Percentiles rank a stretch among this genome's conserved stretches.
phyloP scores from a whole-genome alignment of 2,113 vertebrate genomes.

The Pygathrix nemaeus region DNA sequence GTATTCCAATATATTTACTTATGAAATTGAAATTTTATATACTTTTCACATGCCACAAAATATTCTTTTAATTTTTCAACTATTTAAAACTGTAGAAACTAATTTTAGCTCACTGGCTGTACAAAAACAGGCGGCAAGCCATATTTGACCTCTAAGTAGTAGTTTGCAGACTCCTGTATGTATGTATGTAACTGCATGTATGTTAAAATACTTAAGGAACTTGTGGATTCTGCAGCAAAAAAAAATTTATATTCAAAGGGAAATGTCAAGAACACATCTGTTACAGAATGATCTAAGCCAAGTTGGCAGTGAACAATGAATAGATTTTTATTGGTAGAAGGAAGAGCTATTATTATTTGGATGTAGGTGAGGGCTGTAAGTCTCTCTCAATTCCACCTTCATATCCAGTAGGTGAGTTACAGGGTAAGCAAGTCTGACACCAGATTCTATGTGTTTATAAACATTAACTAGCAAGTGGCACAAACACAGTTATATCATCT shows the following conservation, averaged over 20 bases:
- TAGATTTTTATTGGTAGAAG: background rate
- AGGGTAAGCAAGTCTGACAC: background rate
- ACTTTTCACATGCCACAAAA: background rate
- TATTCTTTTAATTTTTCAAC: background rate
- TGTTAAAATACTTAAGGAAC: slow-evolving; percentile 9
- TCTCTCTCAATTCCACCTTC: background rate
- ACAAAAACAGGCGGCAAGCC: background rate
- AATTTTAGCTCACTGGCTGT: background rate
- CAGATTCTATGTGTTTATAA: background rate
- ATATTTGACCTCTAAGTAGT: background rate
- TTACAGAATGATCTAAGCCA: background rate
- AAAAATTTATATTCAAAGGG: background rate
- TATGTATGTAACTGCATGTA: background rate
- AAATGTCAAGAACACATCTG: slow-evolving; percentile 10
- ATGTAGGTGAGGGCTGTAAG: background rate
- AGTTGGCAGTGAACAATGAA: background rate
- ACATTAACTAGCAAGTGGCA: background rate
- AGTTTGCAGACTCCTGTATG: background rate
- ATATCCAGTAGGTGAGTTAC: background rate
- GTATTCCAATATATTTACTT: background rate
- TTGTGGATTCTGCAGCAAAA: background rate
- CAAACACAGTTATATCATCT: background rate
- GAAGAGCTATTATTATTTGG: background rate
- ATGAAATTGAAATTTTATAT: background rate
- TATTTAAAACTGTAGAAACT: background rate